These are phyloP conservation scores for Drosophila seclusa DNA, from an alignment of 2,888 invertebrate species.

Conservation along the genomic window DNA sequence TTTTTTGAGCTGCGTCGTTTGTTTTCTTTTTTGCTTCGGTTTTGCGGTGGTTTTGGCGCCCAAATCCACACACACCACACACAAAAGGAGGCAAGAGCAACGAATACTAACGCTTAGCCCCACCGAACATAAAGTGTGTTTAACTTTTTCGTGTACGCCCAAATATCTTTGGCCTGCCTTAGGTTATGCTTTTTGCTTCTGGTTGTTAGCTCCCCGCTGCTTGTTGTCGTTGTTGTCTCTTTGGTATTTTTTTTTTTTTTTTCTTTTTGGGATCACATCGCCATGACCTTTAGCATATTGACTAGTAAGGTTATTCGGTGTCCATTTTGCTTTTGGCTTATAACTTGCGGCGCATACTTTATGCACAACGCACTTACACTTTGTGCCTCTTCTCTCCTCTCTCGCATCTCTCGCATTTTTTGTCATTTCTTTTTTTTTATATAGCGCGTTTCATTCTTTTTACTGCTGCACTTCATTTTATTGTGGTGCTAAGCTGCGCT, in stretches of 20 bases:
- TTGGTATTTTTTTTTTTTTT: not conserved
- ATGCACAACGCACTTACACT: slow-evolving; percentile 74
- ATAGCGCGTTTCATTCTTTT: slow-evolving; percentile 45
- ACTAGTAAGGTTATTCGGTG: slow-evolving; percentile 68
- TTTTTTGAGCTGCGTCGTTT: slow-evolving; percentile 59
- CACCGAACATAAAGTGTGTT: slow-evolving; percentile 72
- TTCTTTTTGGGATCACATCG: slow-evolving; percentile 13
- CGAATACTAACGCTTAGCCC: slow-evolving; percentile 46
- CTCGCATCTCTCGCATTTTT: slow-evolving; percentile 12
- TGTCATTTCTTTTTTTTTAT: slow-evolving; percentile 5
- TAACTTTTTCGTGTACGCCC: slow-evolving; percentile 67
- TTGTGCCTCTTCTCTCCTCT: slow-evolving; percentile 16
- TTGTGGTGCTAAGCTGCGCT: slow-evolving; percentile 76
- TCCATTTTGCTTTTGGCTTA: slow-evolving; percentile 72
- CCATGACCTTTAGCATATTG: slow-evolving; percentile 74
- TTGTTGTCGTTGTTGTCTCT: slow-evolving; percentile 20
- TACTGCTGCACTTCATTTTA: slow-evolving; percentile 79
- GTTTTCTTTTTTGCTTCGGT: slow-evolving; percentile 50
- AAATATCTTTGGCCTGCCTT: slow-evolving; percentile 75
- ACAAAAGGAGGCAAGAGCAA: not conserved
- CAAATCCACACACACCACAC: slow-evolving; percentile 39
- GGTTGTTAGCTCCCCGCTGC: slow-evolving; percentile 29
- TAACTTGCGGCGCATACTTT: slow-evolving; percentile 71
- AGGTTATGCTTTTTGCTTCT: slow-evolving; percentile 57
- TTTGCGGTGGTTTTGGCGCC: slow-evolving; percentile 56